A percentile compares a stretch with the other conserved stretches of the same genome.
Conservation (phyloP, 92 coral and sea anemone genomes). For the Pocillopora grandis region DNA sequence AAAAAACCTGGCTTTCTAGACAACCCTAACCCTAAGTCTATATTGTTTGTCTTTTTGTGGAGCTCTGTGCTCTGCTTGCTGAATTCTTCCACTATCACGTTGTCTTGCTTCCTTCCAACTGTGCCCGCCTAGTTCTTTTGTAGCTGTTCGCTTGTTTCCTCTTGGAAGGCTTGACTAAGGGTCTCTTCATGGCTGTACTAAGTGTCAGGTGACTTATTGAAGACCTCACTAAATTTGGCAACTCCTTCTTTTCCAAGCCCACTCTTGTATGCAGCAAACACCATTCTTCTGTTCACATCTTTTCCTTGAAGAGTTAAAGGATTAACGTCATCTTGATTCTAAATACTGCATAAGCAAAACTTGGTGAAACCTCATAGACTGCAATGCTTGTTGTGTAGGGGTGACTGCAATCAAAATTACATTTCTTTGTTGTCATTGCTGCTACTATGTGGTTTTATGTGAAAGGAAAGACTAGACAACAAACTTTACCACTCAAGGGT, state of each 20-base stretch:
- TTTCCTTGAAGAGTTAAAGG: slow-evolving; percentile 10
- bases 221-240: slow-evolving; percentile 34
- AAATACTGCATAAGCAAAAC: too few relatives aligned
- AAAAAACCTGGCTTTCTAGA: too few relatives aligned
- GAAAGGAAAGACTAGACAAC: too few relatives aligned
- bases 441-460: too few relatives aligned
- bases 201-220: slow-evolving; percentile 1
- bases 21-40: slow-evolving; percentile 20
- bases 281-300: slow-evolving; percentile 2
- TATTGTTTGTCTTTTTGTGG: background rate
- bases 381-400: too few relatives aligned
- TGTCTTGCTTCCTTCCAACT: too few relatives aligned
- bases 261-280: background rate
- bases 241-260: slow-evolving; percentile 27
- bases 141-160: background rate
- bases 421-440: too few relatives aligned
- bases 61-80: slow-evolving; percentile 5
- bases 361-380: too few relatives aligned
- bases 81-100: slow-evolving; percentile 25
- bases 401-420: too few relatives aligned
- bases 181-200: slow-evolving; percentile 20
- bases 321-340: background rate
- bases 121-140: too few relatives aligned
- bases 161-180: background rate
- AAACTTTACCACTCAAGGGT: too few relatives aligned